phyloP scores from a whole-genome alignment of 2,113 vertebrate species.

The Herpetotheres cachinnans region DNA sequence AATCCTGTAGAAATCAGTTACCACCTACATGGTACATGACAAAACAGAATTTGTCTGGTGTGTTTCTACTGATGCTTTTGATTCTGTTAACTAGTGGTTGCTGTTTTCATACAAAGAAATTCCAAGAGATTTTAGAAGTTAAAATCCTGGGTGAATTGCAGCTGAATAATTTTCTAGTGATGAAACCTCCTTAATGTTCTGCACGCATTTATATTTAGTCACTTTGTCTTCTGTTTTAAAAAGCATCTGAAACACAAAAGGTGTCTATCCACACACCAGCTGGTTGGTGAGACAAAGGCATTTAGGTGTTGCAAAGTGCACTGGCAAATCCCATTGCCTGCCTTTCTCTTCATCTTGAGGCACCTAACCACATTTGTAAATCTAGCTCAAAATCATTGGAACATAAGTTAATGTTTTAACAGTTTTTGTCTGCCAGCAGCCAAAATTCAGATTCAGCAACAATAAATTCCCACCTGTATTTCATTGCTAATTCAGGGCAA shows the following conservation, averaged over 20 bases:
- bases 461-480: neutral
- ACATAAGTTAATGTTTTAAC: neutral
- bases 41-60: neutral
- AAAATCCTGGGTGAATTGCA: neutral
- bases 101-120: neutral
- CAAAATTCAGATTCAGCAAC: neutral
- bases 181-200: neutral
- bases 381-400: neutral
- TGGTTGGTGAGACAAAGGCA: neutral
- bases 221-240: neutral
- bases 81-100: neutral
- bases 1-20: neutral
- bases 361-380: neutral
- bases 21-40: neutral
- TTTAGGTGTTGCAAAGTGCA: neutral
- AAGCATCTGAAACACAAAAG: neutral
- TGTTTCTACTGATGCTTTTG: neutral
- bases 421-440: neutral
- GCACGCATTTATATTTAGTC: neutral
- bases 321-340: neutral
- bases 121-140: neutral
- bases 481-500: neutral
- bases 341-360: neutral
- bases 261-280: neutral
- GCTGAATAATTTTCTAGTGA: neutral